phyloP scores from a whole-genome alignment of 2,797 vertebrate genomes.

The Fringilla coelebs region DNA sequence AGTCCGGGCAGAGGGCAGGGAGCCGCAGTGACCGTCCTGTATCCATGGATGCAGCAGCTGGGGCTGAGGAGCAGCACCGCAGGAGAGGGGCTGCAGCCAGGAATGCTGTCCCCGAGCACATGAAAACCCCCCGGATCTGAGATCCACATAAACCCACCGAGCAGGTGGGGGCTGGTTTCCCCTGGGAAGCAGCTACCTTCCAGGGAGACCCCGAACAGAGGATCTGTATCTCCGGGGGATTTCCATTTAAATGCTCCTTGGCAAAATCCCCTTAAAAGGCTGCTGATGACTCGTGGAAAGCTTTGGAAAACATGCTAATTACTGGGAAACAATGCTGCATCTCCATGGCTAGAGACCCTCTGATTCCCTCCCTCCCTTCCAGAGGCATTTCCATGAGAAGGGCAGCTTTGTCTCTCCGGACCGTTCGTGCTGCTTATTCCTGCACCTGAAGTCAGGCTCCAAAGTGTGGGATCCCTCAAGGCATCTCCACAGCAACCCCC shows the following conservation, averaged over 20 bases:
- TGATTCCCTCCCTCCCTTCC: not conserved
- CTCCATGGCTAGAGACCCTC: slow-evolving; percentile 42
- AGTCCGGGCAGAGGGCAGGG: not conserved
- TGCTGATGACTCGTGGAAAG: slow-evolving; percentile 56
- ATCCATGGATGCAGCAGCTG: not conserved
- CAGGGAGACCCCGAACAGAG: slow-evolving; percentile 23
- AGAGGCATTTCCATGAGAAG: slow-evolving; percentile 50
- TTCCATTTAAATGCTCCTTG: slow-evolving; percentile 71
- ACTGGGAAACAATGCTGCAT: slow-evolving; percentile 70
- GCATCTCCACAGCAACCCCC: slow-evolving; percentile 17
- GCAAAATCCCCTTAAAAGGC: slow-evolving; percentile 66
- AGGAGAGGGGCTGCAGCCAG: not conserved
- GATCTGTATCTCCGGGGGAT: slow-evolving; percentile 34
- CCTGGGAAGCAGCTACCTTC: slow-evolving; percentile 59
- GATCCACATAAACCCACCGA: not conserved
- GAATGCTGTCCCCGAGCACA: not conserved
- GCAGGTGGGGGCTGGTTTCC: slow-evolving; percentile 27
- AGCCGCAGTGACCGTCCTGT: not conserved
- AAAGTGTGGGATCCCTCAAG: not conserved
- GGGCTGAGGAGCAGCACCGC: not conserved
- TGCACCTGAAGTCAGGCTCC: slow-evolving; percentile 39
- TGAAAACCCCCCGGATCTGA: not conserved
- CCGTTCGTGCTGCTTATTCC: not conserved
- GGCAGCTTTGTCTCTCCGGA: slow-evolving; percentile 7
- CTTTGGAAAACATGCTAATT: slow-evolving; percentile 75